Evolutionary conservation across 2,113 vertebrate genomes (phyloP).

Genomic region (Cyprinodon brontotheroides): DNA sequence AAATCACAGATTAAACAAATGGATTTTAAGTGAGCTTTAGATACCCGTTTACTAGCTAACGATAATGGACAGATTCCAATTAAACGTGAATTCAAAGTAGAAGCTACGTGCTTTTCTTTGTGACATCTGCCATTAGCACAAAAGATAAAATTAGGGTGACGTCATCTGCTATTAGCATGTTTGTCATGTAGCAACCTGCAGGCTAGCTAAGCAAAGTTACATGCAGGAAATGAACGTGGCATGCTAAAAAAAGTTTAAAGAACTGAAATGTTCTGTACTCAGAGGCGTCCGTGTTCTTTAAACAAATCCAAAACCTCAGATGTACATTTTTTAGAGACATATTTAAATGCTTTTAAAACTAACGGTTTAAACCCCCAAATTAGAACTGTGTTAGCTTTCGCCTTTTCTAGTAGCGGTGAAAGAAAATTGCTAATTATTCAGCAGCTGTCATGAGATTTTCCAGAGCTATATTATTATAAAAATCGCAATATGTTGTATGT

Average conservation of each 20-base stretch:
- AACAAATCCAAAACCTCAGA: background rate
- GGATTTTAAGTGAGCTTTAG: background rate
- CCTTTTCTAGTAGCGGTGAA: background rate
- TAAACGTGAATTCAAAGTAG: conserved; percentile 10
- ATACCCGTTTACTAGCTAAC: background rate
- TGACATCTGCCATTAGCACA: background rate
- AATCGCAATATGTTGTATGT: no score
- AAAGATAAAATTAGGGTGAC: background rate
- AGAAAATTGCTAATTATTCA: no score
- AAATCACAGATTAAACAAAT: background rate
- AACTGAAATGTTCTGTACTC: background rate
- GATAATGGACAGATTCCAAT: conserved; percentile 9
- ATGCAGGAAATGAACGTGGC: background rate
- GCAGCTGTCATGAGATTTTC: no score
- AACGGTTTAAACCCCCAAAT: background rate
- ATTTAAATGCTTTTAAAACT: background rate
- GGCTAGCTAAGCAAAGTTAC: background rate
- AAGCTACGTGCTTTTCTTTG: background rate
- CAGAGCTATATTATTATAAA: no score
- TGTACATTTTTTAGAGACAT: background rate
- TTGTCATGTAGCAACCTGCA: background rate
- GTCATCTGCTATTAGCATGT: background rate
- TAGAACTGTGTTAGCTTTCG: no score
- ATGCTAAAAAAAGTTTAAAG: background rate
- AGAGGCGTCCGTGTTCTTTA: background rate